A percentile compares a stretch with the other conserved stretches of the same genome.
These are phyloP conservation scores for Scatophagus argus DNA, from an alignment of 2,113 vertebrate genomes.

Conservation along the genomic window DNA sequence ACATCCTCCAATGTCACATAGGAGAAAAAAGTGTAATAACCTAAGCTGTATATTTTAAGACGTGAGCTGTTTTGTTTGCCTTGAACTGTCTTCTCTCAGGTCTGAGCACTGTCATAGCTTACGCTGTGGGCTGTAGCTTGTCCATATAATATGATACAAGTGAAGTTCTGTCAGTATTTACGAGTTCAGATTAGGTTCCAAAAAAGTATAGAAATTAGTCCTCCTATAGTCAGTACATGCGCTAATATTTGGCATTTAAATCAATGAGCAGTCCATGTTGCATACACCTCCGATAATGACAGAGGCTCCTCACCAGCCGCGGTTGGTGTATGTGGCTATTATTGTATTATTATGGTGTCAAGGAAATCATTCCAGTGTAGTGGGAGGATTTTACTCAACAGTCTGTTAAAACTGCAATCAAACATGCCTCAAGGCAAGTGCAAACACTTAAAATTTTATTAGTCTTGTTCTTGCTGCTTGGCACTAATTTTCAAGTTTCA, in stretches of 20 bases:
- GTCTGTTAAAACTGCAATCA: slow-evolving; percentile 38
- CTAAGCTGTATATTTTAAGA: slow-evolving; percentile 9
- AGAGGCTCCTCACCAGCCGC: neutral
- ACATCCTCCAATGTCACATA: slow-evolving; percentile 20
- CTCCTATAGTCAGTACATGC: neutral
- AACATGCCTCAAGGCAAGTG: slow-evolving; percentile 9
- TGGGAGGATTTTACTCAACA: slow-evolving; percentile 10
- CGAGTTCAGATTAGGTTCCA: neutral
- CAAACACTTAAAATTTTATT: slow-evolving; percentile 42
- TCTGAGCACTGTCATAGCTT: slow-evolving; percentile 20
- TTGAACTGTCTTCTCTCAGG: neutral
- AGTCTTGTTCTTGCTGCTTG: slow-evolving; percentile 22
- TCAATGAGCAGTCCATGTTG: neutral
- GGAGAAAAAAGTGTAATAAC: slow-evolving; percentile 31
- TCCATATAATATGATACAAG: slow-evolving; percentile 11
- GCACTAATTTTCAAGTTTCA: slow-evolving; percentile 12
- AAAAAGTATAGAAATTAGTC: neutral
- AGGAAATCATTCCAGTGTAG: neutral
- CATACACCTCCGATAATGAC: neutral
- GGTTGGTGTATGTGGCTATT: neutral
- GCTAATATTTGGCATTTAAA: neutral
- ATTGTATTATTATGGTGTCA: slow-evolving; percentile 7
- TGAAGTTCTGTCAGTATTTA: neutral
- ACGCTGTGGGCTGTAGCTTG: slow-evolving; percentile 25
- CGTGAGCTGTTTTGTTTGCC: slow-evolving; percentile 33